Base-by-base conservation (phyloP, 2,113 vertebrate species). In the Pluvialis apricaria region DNA sequence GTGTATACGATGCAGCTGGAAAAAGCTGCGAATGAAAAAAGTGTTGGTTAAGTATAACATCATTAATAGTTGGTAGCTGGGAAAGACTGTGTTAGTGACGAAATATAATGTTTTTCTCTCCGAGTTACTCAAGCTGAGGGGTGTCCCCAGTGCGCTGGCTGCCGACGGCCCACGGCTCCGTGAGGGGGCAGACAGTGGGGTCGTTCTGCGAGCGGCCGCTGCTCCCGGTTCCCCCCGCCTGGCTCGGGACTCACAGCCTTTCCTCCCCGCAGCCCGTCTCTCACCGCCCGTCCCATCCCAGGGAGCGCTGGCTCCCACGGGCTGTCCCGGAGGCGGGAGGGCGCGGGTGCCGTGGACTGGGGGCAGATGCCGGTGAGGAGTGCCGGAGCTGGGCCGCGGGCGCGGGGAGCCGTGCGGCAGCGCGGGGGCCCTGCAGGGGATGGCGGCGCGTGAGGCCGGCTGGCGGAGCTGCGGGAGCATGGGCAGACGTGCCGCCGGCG, bases 291-390 rank as follows among this genome's bases (percentile, higher is more conserved):
- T 45, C 44, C 44, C 44, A 6, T 45, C 21, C 22, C 9, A 7
- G 9, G 22, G 12, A 16, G 10, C 9, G 65, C 17, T 2, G 0
- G 0, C 0, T 42, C 38, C 31, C 79, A 9, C 13, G 6, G 49
- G 32, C 15, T 21, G 3, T 19, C 57, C 22, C 11, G 3, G 88
- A 18, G 80, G 83, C 14, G 16, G 88, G 29, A 60, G 24, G 36
- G 51, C 69, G 12, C 11, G 49, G 49, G 49, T 13, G 49, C 49
- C 49, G 11, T 6, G 49, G 49, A 49, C 22, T 5, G 11, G 49
- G 49, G 49, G 49, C 47, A 49, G 49, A 49, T 13, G 49, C 49
- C 22, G 22, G 49, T 9, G 49, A 49, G 49, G 49, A 49, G 49
- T 24, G 49, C 49, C 22, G 49, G 49, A 49, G 22, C 22, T 49